Conservation (phyloP, 2,888 invertebrate species). For the Drymonia ruficornis region DNA sequence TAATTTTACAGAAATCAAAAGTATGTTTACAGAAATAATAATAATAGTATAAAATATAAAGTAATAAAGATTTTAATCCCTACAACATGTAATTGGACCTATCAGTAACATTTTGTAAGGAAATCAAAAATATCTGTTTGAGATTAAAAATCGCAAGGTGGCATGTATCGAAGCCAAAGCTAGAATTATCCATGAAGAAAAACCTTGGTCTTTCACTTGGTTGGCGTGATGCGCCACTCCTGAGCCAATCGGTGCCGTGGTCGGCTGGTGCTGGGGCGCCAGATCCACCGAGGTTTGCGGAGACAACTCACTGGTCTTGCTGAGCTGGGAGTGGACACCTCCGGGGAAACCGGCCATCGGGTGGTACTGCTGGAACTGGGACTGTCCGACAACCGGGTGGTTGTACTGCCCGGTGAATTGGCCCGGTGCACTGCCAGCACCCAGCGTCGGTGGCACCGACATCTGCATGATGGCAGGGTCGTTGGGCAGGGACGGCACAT, state of each 20-base stretch:
- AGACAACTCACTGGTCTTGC: conserved; percentile 84
- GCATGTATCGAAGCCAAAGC: conserved; percentile 69
- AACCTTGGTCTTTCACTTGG: conserved; percentile 86
- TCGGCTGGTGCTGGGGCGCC: conserved; percentile 62
- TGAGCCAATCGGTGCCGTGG: conserved; percentile 74
- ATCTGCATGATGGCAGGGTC: conserved; percentile 99
- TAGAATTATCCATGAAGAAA: conserved; percentile 58
- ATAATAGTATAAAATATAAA: too few species aligned
- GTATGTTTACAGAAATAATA: too few species aligned
- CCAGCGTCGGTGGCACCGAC: conserved; percentile 90
- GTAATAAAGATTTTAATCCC: too few species aligned
- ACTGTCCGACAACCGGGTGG: conserved; percentile 89
- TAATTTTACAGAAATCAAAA: too few species aligned
- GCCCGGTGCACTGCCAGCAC: conserved; percentile 84
- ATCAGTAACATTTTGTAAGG: too few species aligned
- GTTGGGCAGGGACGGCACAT: conserved; percentile 93
- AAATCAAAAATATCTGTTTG: conserved; percentile 41
- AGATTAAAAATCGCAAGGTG: conserved; percentile 76
- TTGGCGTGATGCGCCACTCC: conserved; percentile 75
- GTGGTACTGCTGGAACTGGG: conserved; percentile 77
- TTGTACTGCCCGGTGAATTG: conserved; percentile 87
- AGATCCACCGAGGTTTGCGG: conserved; percentile 75
- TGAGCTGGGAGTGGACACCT: conserved; percentile 73
- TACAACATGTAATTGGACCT: too few species aligned
- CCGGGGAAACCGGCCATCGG: conserved; percentile 82